Conservation (phyloP, 2,888 invertebrate species). For the Leptogaster cylindrica region DNA sequence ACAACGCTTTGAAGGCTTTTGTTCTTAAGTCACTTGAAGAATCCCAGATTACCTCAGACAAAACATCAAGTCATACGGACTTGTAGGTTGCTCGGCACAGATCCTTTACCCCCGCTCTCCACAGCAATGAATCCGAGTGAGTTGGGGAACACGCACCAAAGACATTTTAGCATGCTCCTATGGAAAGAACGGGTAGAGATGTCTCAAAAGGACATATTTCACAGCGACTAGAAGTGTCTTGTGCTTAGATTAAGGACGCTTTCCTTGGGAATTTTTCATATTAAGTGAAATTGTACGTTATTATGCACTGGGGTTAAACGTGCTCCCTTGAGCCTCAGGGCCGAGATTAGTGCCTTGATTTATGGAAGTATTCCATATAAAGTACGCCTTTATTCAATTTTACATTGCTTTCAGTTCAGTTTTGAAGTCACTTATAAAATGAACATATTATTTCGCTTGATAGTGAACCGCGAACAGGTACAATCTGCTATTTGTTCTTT, state of each 20-base stretch:
- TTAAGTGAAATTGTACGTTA: conserved; percentile 45
- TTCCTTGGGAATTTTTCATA: conserved; percentile 44
- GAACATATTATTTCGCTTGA: conserved; percentile 27
- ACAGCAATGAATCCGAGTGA: neutral
- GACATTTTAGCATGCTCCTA: conserved; percentile 2
- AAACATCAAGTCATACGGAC: conserved; percentile 22
- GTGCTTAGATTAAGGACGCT: conserved; percentile 45
- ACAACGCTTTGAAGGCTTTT: conserved; percentile 34
- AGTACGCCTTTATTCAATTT: conserved; percentile 35
- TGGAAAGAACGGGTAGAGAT: neutral
- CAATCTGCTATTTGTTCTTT: too few species aligned
- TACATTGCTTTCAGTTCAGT: too few species aligned
- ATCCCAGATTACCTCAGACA: conserved; percentile 35
- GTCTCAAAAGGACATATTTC: conserved; percentile 35
- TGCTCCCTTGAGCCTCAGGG: conserved; percentile 18
- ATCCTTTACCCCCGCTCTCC: neutral
- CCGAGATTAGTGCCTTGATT: conserved; percentile 35
- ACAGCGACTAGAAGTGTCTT: conserved; percentile 43
- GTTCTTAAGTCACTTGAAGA: conserved; percentile 34
- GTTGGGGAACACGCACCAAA: conserved; percentile 31
- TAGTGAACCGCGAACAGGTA: too few species aligned
- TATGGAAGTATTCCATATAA: conserved; percentile 30
- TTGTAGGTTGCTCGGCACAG: neutral
- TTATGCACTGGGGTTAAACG: conserved; percentile 36
- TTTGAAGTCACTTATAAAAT: too few species aligned